A percentile compares a stretch with the other conserved stretches of the same genome.
phyloP scores from a whole-genome alignment of 2,113 vertebrate genomes.

The Edolisoma coerulescens region DNA sequence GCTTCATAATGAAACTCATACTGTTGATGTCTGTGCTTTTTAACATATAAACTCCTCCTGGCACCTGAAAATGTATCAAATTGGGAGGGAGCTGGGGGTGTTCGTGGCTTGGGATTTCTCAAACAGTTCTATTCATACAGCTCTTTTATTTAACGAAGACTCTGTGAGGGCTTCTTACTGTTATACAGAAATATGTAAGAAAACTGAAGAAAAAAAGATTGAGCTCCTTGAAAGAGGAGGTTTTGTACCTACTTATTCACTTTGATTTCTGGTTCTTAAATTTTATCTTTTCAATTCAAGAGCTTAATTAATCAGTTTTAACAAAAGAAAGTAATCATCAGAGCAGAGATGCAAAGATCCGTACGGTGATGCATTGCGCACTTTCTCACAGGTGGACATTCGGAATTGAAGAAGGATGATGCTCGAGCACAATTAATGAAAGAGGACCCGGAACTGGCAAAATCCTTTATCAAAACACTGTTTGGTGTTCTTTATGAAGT shows the following conservation, averaged over 20 bases:
- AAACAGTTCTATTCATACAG: background rate
- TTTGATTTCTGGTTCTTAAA: background rate
- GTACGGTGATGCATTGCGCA: background rate
- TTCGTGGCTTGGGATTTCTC: background rate
- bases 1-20: background rate
- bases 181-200: fast-evolving
- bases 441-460: constrained; percentile 96
- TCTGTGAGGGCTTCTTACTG: background rate
- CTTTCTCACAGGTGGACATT: constrained; percentile 83
- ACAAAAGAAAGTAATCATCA: background rate
- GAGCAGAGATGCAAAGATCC: background rate
- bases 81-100: background rate
- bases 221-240: background rate
- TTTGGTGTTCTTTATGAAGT: constrained; percentile 99
- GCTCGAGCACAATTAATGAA: constrained; percentile 98
- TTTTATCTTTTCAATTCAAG: background rate
- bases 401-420: constrained; percentile 93
- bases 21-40: background rate
- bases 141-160: background rate
- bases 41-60: background rate
- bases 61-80: background rate
- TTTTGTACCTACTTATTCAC: background rate
- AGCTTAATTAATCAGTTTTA: background rate
- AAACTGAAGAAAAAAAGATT: background rate
- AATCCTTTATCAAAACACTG: constrained; percentile 98